phyloP scores from a whole-genome alignment of 2,888 invertebrate genomes.

The Drosophila villosipedis region DNA sequence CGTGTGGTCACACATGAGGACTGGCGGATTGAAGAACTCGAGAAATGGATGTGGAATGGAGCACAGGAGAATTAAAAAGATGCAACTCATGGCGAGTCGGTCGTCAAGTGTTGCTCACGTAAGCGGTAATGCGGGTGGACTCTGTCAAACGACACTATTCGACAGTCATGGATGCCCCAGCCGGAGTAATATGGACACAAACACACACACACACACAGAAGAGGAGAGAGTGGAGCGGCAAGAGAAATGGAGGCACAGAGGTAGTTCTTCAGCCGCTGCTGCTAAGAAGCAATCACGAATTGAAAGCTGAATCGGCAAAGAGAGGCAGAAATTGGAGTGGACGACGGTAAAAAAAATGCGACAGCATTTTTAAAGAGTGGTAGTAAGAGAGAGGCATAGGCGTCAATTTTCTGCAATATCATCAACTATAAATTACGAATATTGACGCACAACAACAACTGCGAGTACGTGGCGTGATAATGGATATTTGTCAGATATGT shows the following conservation, averaged over 20 bases:
- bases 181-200: slow-evolving; percentile 29
- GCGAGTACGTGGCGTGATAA: slow-evolving; percentile 79
- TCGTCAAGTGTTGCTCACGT: slow-evolving; percentile 61
- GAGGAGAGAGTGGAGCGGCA: too few relatives aligned
- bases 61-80: slow-evolving; percentile 33
- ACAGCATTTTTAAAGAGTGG: not conserved
- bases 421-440: slow-evolving; percentile 81
- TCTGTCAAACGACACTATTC: slow-evolving; percentile 43
- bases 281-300: slow-evolving; percentile 79
- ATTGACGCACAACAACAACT: slow-evolving; percentile 64
- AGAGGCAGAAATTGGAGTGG: slow-evolving; percentile 36
- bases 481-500: slow-evolving; percentile 81
- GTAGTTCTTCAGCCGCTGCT: slow-evolving; percentile 32
- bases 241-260: slow-evolving; percentile 13
- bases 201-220: slow-evolving; percentile 15
- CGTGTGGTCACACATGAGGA: not conserved
- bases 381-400: not conserved
- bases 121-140: slow-evolving; percentile 48
- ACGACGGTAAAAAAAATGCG: slow-evolving; percentile 24
- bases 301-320: slow-evolving; percentile 80
- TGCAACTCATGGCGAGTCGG: slow-evolving; percentile 67
- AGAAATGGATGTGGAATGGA: too few relatives aligned
- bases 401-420: slow-evolving; percentile 74
- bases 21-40: not conserved
- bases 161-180: slow-evolving; percentile 62